Evolutionary conservation across 1,140 invertebrate species (phyloP).

Genomic region (Drosophila kanapiae): DNA sequence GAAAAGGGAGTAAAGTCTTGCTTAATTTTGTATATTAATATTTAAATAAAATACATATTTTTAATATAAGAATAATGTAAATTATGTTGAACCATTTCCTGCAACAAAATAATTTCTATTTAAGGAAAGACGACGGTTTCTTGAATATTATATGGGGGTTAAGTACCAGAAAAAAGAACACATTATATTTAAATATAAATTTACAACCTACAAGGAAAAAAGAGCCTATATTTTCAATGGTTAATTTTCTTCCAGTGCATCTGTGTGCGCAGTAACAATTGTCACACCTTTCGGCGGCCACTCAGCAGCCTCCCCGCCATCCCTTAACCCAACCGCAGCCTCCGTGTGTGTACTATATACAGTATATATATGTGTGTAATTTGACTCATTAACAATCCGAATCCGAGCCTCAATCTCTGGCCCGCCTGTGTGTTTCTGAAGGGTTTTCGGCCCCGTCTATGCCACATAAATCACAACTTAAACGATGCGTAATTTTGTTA

Average conservation of each 20-base stretch:
- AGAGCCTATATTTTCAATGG: not conserved
- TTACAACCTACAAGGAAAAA: accelerated
- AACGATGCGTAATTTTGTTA: conserved; percentile 80
- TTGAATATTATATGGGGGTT: too few relatives aligned
- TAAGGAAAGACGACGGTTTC: too few relatives aligned
- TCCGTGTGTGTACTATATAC: conserved; percentile 16
- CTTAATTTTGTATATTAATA: not conserved
- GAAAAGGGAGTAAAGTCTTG: not conserved
- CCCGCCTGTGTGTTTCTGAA: conserved; percentile 48
- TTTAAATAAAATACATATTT: not conserved
- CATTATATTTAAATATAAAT: not conserved
- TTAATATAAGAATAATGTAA: not conserved
- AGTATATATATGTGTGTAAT: conserved; percentile 63
- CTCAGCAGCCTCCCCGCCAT: conserved; percentile 57
- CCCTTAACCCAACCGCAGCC: conserved; percentile 9
- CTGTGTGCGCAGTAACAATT: conserved; percentile 67
- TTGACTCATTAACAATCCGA: conserved; percentile 83
- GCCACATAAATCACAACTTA: conserved; percentile 83
- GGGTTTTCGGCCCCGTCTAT: conserved; percentile 62
- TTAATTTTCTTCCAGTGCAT: not conserved
- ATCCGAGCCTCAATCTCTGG: conserved; percentile 51
- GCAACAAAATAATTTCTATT: not conserved
- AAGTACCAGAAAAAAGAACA: not conserved
- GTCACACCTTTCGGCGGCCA: conserved; percentile 82
- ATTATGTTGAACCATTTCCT: not conserved